Percentiles rank a stretch among this genome's conserved stretches.
Conservation (phyloP, 2,113 vertebrate species). For the Sebastes fasciatus region DNA sequence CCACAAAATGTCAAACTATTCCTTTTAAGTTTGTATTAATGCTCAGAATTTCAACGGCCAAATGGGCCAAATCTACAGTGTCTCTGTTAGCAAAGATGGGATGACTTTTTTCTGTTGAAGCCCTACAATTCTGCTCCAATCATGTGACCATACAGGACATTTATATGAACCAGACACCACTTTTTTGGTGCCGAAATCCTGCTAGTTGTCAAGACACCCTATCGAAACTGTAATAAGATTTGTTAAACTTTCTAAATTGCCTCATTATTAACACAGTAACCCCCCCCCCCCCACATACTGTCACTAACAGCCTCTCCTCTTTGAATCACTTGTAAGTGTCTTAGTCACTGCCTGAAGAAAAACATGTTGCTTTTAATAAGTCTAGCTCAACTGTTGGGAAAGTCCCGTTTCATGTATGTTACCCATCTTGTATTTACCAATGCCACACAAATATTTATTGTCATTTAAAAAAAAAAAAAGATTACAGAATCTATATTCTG, state of each 20-base stretch:
- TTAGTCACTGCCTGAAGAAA: conserved; percentile 27
- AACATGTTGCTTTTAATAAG: conserved; percentile 3
- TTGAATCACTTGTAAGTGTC: conserved; percentile 15
- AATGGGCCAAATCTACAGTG: not conserved
- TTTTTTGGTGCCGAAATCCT: too few species aligned
- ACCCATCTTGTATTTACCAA: conserved; percentile 40
- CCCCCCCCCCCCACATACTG: not conserved
- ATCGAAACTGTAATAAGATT: too few species aligned
- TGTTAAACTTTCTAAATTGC: not conserved
- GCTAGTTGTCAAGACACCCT: too few species aligned
- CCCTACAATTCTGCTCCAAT: not conserved
- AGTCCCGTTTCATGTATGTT: conserved; percentile 24
- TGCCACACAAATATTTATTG: conserved; percentile 67
- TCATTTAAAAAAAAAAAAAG: conserved; percentile 21
- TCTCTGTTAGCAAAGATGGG: not conserved
- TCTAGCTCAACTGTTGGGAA: not conserved
- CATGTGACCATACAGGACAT: not conserved
- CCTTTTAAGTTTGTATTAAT: too few species aligned
- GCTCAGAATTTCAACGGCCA: too few species aligned
- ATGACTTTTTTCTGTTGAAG: not conserved
- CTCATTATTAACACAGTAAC: not conserved
- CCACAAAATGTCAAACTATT: too few species aligned
- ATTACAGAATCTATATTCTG: conserved; percentile 62
- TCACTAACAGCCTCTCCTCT: not conserved
- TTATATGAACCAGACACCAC: too few species aligned